Percentiles rank a stretch among this genome's conserved stretches.
Evolutionary conservation across 2,113 vertebrate species (phyloP).

Genomic region (Alexandromys fortis): DNA sequence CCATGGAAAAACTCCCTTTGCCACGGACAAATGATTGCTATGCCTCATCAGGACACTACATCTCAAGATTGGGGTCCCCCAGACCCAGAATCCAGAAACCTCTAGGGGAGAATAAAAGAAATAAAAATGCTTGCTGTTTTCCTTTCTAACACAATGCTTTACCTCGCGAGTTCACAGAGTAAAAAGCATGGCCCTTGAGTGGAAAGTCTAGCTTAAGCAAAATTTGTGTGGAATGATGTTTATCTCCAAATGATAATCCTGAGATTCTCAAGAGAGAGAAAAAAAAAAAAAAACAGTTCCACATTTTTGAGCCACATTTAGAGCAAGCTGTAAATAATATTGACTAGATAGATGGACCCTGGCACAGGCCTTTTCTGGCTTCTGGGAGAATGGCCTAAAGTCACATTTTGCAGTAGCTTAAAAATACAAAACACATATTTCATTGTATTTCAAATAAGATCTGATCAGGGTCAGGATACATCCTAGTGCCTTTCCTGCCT

Average conservation of each 20-base stretch:
- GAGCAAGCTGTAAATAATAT: background rate
- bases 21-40: background rate
- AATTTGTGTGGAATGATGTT: background rate
- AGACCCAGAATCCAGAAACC: background rate
- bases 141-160: too few species aligned
- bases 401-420: too few species aligned
- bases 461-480: too few species aligned
- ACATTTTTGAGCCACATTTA: background rate
- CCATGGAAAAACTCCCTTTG: background rate
- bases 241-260: background rate
- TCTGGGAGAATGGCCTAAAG: too few species aligned
- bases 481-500: too few species aligned
- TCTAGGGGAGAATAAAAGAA: background rate
- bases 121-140: background rate
- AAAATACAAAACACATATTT: too few species aligned
- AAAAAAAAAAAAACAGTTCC: background rate
- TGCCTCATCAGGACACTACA: background rate
- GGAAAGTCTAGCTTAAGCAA: background rate
- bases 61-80: background rate
- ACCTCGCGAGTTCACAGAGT: background rate
- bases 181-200: background rate
- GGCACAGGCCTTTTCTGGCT: too few species aligned
- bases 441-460: too few species aligned
- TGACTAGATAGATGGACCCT: background rate
- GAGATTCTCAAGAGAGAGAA: background rate